A percentile compares a stretch with the other conserved stretches of the same genome.
phyloP scores from a whole-genome alignment of 2,113 vertebrate species.

The Picathartes gymnocephalus region DNA sequence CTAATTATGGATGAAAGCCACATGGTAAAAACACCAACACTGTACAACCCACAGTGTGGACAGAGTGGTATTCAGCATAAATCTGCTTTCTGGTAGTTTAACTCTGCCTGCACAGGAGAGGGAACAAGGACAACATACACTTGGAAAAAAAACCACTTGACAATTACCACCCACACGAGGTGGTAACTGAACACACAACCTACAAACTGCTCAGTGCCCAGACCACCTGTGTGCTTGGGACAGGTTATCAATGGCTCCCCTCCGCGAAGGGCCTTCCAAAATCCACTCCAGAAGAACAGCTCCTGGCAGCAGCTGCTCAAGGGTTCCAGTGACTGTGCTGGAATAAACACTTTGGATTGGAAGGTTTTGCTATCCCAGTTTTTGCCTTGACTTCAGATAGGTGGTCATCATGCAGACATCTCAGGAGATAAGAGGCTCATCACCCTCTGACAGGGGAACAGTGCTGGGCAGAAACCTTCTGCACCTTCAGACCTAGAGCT shows the following conservation, averaged over 20 bases:
- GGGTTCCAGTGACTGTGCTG: background rate
- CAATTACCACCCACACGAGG: background rate
- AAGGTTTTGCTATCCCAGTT: background rate
- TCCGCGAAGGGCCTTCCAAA: background rate
- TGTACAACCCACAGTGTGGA: background rate
- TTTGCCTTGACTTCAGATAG: background rate
- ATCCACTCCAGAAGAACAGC: background rate
- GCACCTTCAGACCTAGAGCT: background rate
- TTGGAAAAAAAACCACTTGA: background rate
- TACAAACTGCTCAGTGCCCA: background rate
- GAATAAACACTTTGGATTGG: rapidly evolving
- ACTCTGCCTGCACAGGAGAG: background rate
- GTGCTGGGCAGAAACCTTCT: background rate
- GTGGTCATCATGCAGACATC: background rate
- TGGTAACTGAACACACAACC: background rate
- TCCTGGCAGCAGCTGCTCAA: background rate
- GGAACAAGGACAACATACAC: rapidly evolving
- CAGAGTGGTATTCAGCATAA: background rate
- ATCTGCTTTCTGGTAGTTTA: background rate
- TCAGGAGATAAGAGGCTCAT: background rate
- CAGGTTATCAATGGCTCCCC: background rate
- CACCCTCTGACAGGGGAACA: background rate
- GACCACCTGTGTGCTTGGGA: background rate
- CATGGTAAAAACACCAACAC: background rate
- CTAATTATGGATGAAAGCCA: background rate